phyloP scores from a whole-genome alignment of 2,888 invertebrate genomes.

The Cryptosula pallasiana region DNA sequence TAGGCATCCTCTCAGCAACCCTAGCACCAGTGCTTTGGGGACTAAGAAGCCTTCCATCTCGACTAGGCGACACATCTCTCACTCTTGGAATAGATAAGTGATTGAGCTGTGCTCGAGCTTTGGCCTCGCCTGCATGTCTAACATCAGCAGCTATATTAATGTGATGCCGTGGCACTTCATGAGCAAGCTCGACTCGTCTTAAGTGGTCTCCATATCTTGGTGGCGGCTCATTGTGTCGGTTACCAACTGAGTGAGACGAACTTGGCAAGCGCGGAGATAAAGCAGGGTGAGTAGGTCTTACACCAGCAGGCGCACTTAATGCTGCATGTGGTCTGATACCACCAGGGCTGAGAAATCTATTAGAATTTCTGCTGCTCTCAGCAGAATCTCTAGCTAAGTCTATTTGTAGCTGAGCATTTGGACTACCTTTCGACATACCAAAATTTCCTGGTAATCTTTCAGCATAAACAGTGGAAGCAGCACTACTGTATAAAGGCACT shows the following conservation, averaged over 20 bases:
- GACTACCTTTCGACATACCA: not conserved
- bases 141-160: not conserved
- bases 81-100: not conserved
- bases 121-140: not conserved
- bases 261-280: not conserved
- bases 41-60: not conserved
- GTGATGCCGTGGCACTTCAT: not conserved
- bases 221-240: not conserved
- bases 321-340: not conserved
- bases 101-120: not conserved
- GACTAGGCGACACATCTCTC: not conserved
- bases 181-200: not conserved
- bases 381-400: not conserved
- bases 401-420: not conserved
- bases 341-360: not conserved
- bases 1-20: not conserved
- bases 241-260: not conserved
- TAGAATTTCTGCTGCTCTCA: not conserved
- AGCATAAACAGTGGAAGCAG: not conserved
- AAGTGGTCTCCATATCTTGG: not conserved
- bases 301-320: not conserved
- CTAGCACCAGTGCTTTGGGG: not conserved
- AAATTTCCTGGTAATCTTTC: not conserved
- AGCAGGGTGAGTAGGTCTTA: not conserved
- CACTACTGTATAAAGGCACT: not conserved